phyloP scores from a whole-genome alignment of 2,113 vertebrate genomes.

The Falco punctatus region DNA sequence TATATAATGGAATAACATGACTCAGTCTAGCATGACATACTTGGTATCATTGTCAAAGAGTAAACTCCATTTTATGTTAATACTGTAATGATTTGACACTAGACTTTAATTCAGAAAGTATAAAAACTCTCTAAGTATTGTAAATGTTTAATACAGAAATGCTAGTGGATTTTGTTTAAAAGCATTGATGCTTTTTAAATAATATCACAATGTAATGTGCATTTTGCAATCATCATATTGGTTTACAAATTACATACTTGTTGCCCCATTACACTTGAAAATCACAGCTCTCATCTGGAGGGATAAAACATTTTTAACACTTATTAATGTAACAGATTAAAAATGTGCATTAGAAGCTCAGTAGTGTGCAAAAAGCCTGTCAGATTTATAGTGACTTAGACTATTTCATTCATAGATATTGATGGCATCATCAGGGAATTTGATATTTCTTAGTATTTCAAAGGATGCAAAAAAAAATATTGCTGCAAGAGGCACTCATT shows the following conservation, averaged over 20 bases:
- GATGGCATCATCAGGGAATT: background rate
- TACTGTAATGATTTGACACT: background rate
- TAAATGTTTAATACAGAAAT: background rate
- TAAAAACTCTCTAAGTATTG: background rate
- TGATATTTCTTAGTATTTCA: background rate
- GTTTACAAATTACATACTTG: background rate
- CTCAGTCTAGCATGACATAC: background rate
- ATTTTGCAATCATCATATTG: background rate
- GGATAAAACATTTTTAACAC: background rate
- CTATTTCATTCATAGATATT: background rate
- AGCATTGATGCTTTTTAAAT: background rate
- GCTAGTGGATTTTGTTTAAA: background rate
- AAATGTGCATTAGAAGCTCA: background rate
- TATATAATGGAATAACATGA: background rate
- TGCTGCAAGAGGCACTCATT: background rate
- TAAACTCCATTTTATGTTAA: background rate
- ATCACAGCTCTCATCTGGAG: background rate
- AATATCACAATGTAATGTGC: background rate
- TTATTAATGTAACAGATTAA: slow-evolving; percentile 3
- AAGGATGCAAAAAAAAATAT: background rate
- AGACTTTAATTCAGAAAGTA: background rate
- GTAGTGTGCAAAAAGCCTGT: background rate
- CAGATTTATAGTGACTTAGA: background rate
- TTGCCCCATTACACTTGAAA: background rate
- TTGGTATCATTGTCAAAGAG: background rate